Conservation (phyloP, 2,888 invertebrate species). For the Steinernema scapterisci region DNA sequence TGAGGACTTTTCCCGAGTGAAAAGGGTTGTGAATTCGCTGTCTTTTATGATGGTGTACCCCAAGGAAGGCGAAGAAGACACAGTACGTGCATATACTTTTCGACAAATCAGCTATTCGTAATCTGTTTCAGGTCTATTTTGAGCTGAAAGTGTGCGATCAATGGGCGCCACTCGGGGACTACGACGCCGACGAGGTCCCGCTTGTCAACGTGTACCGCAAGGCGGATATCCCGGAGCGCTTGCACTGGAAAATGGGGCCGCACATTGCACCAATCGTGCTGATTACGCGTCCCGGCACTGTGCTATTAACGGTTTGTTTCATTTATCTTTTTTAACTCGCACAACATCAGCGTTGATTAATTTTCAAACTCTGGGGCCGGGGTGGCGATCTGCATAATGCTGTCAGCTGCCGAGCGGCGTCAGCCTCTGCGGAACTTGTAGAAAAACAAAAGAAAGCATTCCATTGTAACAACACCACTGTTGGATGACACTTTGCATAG, state of each 20-base stretch:
- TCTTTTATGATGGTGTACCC: slow-evolving; percentile 64
- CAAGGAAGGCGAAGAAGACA: slow-evolving; percentile 58
- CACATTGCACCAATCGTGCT: slow-evolving; percentile 63
- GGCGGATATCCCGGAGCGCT: slow-evolving; percentile 59
- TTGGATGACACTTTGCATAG: background rate
- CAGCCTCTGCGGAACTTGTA: background rate
- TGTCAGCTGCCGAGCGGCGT: slow-evolving; percentile 17
- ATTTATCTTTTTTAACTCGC: background rate
- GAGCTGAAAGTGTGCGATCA: slow-evolving; percentile 66
- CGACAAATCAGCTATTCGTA: background rate
- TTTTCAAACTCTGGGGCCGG: background rate
- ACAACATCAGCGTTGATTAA: background rate
- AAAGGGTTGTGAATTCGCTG: slow-evolving; percentile 61
- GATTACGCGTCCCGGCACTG: slow-evolving; percentile 64
- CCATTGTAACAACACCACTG: background rate
- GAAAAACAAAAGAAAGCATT: slow-evolving; percentile 15
- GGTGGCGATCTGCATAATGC: background rate
- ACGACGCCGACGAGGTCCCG: slow-evolving; percentile 55
- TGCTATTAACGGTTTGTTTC: slow-evolving; percentile 58
- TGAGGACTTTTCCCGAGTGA: slow-evolving; percentile 60
- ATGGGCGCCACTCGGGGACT: slow-evolving; percentile 65
- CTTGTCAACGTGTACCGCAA: slow-evolving; percentile 60
- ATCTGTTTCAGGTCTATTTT: slow-evolving; percentile 57
- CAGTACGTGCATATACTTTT: slow-evolving; percentile 41
- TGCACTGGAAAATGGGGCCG: slow-evolving; percentile 58